Base-by-base conservation (phyloP, 2,797 vertebrate genomes). In the Ctenopoma multispine region DNA sequence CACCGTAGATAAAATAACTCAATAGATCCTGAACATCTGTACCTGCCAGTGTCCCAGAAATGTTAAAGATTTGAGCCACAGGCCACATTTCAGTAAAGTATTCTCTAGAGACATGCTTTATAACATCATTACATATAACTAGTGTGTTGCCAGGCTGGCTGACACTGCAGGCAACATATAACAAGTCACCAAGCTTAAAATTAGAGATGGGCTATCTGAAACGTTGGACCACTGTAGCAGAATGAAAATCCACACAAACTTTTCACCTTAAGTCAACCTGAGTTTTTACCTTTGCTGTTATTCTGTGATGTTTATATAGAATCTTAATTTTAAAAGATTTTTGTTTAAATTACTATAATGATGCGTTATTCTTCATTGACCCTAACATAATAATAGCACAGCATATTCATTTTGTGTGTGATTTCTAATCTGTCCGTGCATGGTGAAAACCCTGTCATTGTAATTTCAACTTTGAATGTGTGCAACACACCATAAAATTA, bases 151-250 rank as follows among this genome's bases (percentile, higher is more conserved):
- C 69, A 72, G 50, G 13, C 14, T 58, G 59, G 31, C 69, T 82
- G 71, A 75, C 72, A 68, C 69, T 67, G 71, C 72, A 63, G 72
- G 64, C 43, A 71, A 51, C 55, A 24, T 24, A 31, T 31, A 47
- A 75, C 48, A 72, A 69, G 44, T 46, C 41, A 43, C 80, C 57
- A 8, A 1, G 31, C 59, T 78, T 76, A 80, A 72, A 74, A 66
- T 70, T 71, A 72, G 55, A 77, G 50, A 76, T 3, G 15, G 44
- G 34, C 56, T 44, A 62, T 72, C 54, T 65, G 63, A 74, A 76
- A 72, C 72, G 73, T 73, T 74, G 65, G 67, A 62, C 57, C 41
- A 49, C 57, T 58, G 68, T 43, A 47, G 70, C 75, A 66, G 59
- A 77, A 58, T 51, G 10, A 68, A 48, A 53, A 54, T 63, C 23